Conservation (phyloP, 2,888 invertebrate genomes). For the Drosophila setosimentum region DNA sequence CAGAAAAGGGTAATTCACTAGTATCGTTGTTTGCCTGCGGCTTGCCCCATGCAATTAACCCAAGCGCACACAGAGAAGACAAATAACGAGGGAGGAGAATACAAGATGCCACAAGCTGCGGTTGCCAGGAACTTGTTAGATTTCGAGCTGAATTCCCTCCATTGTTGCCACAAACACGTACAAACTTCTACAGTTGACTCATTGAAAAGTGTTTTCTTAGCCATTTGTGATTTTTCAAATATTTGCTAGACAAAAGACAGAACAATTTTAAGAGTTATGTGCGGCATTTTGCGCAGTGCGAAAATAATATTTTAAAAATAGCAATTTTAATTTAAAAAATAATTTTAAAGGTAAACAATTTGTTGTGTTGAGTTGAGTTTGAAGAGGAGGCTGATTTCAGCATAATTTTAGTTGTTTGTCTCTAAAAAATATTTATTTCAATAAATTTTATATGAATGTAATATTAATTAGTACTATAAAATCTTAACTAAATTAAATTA, state of each 20-base stretch:
- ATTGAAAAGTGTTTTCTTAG: constrained; percentile 14
- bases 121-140: constrained; percentile 15
- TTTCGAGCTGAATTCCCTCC: background rate
- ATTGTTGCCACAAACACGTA: background rate
- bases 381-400: too few relatives aligned
- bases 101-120: constrained; percentile 44
- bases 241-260: background rate
- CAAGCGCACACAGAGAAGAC: constrained; percentile 6
- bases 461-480: background rate
- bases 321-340: too few relatives aligned
- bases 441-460: background rate
- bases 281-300: background rate
- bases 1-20: constrained; percentile 5
- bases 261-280: background rate
- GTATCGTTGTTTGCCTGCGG: constrained; percentile 5
- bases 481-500: background rate
- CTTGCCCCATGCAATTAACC: constrained; percentile 63
- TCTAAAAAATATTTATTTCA: too few relatives aligned
- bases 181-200: background rate
- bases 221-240: constrained; percentile 16
- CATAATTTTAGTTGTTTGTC: background rate
- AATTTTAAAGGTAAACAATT: background rate
- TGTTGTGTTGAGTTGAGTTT: background rate
- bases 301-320: background rate
- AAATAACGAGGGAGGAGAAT: background rate